Evolutionary conservation across 2,797 vertebrate genomes (phyloP).

Genomic region (Prionace glauca): DNA sequence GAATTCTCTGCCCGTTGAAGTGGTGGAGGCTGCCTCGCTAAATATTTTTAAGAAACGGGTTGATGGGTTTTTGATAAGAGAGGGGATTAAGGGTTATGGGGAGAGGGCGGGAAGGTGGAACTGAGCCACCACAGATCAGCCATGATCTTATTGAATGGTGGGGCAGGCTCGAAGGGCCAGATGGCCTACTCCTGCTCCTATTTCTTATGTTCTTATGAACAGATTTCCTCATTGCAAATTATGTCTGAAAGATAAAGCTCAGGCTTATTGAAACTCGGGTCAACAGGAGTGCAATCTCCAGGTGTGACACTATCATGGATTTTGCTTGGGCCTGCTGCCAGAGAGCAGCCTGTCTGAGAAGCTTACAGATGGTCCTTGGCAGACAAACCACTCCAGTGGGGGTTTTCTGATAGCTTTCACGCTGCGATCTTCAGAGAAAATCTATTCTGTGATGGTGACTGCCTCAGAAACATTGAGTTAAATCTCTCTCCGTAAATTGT

Average conservation of each 20-base stretch:
- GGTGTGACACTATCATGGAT: not conserved
- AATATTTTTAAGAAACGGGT: too few species aligned
- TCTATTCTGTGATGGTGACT: slow-evolving; percentile 10
- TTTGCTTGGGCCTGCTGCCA: not conserved
- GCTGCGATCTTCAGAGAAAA: slow-evolving; percentile 1
- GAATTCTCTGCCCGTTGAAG: too few species aligned
- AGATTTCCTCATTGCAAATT: not conserved
- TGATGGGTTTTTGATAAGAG: too few species aligned
- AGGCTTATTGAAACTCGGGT: not conserved
- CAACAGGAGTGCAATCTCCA: not conserved
- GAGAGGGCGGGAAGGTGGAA: too few species aligned
- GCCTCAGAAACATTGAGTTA: slow-evolving; percentile 22
- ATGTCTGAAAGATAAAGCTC: not conserved
- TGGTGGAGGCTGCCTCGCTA: too few species aligned
- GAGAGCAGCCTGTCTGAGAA: not conserved
- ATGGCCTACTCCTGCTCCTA: too few species aligned
- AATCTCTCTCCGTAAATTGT: slow-evolving; percentile 3
- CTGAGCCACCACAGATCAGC: too few species aligned
- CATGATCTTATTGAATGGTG: too few species aligned
- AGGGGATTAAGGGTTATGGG: too few species aligned
- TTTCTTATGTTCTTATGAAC: too few species aligned
- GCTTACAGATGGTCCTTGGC: not conserved
- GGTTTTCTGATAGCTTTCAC: not conserved
- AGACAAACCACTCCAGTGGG: not conserved
- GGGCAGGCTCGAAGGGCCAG: too few species aligned